These are phyloP conservation scores for Calameuta filiformis DNA, from an alignment of 2,888 invertebrate genomes.

Conservation along the genomic window DNA sequence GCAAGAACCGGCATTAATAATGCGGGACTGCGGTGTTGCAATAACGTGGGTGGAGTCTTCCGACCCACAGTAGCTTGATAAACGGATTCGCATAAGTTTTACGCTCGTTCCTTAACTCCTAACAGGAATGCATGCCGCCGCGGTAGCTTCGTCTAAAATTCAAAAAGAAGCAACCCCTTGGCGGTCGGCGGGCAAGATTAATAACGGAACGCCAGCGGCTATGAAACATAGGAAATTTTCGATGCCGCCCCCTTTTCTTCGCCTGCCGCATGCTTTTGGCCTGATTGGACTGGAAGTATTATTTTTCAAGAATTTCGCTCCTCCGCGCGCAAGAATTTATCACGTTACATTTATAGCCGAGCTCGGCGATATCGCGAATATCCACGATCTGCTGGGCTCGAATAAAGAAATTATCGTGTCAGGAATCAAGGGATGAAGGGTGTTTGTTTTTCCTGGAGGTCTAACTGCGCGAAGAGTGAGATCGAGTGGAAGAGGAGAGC, in stretches of 20 bases:
- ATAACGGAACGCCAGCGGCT: background rate
- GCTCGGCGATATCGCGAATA: background rate
- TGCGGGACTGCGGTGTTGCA: background rate
- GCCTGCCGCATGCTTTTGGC: background rate
- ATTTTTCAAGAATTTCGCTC: background rate
- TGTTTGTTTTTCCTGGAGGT: background rate
- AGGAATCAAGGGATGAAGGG: background rate
- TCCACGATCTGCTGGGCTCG: background rate
- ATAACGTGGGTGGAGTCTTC: background rate
- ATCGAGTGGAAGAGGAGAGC: background rate
- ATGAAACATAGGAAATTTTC: background rate
- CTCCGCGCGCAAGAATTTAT: background rate
- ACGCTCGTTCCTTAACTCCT: background rate
- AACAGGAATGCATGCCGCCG: background rate
- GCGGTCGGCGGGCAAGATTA: background rate
- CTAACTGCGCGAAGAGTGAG: background rate
- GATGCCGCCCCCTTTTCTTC: background rate
- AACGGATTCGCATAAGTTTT: background rate
- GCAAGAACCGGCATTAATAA: constrained; percentile 2
- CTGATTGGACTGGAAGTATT: background rate
- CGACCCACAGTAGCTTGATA: background rate
- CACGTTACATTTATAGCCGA: background rate
- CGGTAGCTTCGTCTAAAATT: background rate
- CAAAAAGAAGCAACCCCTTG: background rate
- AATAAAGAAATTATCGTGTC: background rate